Percentiles rank a stretch among this genome's conserved stretches.
Evolutionary conservation across 2,888 invertebrate species (phyloP).

Genomic region (Brachycybe producta): DNA sequence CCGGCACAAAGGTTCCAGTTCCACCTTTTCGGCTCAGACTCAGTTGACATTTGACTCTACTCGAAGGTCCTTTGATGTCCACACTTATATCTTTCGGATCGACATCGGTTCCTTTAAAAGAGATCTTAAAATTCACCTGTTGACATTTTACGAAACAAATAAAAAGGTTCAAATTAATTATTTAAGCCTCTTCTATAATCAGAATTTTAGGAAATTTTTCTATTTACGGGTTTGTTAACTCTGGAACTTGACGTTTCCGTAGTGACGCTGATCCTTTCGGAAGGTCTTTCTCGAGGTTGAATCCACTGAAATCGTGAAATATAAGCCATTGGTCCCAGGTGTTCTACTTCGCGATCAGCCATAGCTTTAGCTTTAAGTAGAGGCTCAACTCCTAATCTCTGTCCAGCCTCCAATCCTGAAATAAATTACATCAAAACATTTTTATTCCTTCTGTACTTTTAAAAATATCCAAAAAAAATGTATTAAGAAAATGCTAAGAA

Average conservation of each 20-base stretch:
- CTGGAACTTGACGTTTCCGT: slow-evolving; percentile 71
- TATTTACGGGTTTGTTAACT: slow-evolving; percentile 64
- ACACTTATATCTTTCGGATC: slow-evolving; percentile 58
- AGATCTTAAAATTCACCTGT: slow-evolving; percentile 37
- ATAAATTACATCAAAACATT: slow-evolving; percentile 10
- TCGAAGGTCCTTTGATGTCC: slow-evolving; percentile 63
- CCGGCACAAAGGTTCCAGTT: slow-evolving; percentile 70
- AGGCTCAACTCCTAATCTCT: slow-evolving; percentile 66
- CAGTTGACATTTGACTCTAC: slow-evolving; percentile 45
- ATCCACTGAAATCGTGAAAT: slow-evolving; percentile 84
- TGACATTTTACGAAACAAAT: neutral
- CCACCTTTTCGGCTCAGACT: slow-evolving; percentile 54
- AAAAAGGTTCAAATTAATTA: slow-evolving; percentile 9
- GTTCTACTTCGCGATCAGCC: slow-evolving; percentile 87
- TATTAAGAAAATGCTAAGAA: no score
- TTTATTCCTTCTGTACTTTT: neutral
- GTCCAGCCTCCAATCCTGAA: slow-evolving; percentile 46
- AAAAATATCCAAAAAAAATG: neutral
- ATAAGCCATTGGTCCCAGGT: slow-evolving; percentile 95
- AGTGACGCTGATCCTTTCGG: slow-evolving; percentile 65
- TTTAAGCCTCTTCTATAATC: neutral
- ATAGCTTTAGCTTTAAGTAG: slow-evolving; percentile 85
- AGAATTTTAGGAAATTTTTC: neutral
- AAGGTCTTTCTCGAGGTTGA: slow-evolving; percentile 65
- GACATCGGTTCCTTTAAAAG: slow-evolving; percentile 44